Evolutionary conservation across 1,140 invertebrate species (phyloP).

Genomic region (Orchesella cincta): DNA sequence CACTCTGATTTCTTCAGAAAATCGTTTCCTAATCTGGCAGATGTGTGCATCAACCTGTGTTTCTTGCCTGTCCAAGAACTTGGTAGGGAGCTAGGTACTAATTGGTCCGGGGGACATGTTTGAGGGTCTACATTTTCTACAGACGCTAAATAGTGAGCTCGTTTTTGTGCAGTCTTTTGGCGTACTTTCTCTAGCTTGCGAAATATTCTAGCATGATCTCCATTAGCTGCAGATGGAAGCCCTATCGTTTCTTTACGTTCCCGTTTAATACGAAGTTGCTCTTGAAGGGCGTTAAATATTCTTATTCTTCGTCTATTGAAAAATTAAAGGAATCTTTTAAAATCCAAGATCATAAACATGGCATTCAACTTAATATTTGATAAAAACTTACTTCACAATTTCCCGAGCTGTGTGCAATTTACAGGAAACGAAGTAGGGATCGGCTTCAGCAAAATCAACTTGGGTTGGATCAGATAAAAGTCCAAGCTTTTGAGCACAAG

Average conservation of each 20-base stretch:
- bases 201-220: slow-evolving; percentile 55
- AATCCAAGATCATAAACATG: background rate
- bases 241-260: slow-evolving; percentile 61
- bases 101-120: background rate
- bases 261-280: slow-evolving; percentile 72
- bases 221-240: slow-evolving; percentile 25
- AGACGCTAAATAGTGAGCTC: slow-evolving; percentile 4
- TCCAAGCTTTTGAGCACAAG: slow-evolving; percentile 91
- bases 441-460: slow-evolving; percentile 83
- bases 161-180: slow-evolving; percentile 33
- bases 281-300: slow-evolving; percentile 86
- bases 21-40: slow-evolving; percentile 81
- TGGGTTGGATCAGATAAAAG: slow-evolving; percentile 89
- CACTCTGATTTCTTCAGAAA: slow-evolving; percentile 83
- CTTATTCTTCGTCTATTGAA: slow-evolving; percentile 65
- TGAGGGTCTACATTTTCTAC: background rate
- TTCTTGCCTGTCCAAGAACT: slow-evolving; percentile 12
- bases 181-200: slow-evolving; percentile 64
- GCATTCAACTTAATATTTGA: background rate
- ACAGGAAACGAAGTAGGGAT: slow-evolving; percentile 96
- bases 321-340: slow-evolving; percentile 26
- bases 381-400: slow-evolving; percentile 50
- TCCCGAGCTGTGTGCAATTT: slow-evolving; percentile 83
- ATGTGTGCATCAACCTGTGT: slow-evolving; percentile 86
- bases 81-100: background rate